Percentiles rank a stretch among this genome's conserved stretches.
Conservation (phyloP, 1,140 invertebrate genomes). For the Anastrepha ludens region DNA sequence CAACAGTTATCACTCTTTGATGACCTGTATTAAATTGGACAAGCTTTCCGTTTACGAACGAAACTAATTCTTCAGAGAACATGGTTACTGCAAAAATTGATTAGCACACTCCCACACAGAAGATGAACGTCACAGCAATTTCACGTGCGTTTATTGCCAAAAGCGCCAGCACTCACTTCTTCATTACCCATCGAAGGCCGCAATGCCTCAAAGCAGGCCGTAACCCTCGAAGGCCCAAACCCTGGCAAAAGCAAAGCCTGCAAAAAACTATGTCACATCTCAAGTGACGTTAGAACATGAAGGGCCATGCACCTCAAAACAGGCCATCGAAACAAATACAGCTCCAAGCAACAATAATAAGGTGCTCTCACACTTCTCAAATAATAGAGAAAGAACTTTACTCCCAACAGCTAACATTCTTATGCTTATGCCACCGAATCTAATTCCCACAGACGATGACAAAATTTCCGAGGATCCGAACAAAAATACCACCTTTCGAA, state of each 20-base stretch:
- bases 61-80: neutral
- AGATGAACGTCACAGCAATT: neutral
- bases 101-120: neutral
- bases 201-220: neutral
- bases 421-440: neutral
- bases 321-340: neutral
- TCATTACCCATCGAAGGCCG: neutral
- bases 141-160: slow-evolving; percentile 1
- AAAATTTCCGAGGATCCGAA: neutral
- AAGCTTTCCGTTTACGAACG: neutral
- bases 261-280: neutral
- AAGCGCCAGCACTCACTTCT: neutral
- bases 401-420: neutral
- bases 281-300: neutral
- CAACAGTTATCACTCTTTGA: too few species aligned
- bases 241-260: neutral
- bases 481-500: neutral
- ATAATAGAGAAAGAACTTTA: neutral
- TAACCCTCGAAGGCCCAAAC: neutral
- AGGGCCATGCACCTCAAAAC: neutral
- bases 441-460: neutral
- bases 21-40: neutral
- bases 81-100: neutral
- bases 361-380: neutral
- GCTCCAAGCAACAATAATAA: neutral